phyloP scores from a whole-genome alignment of 2,113 vertebrate species.

The Calyptommatus sinebrachiatus region DNA sequence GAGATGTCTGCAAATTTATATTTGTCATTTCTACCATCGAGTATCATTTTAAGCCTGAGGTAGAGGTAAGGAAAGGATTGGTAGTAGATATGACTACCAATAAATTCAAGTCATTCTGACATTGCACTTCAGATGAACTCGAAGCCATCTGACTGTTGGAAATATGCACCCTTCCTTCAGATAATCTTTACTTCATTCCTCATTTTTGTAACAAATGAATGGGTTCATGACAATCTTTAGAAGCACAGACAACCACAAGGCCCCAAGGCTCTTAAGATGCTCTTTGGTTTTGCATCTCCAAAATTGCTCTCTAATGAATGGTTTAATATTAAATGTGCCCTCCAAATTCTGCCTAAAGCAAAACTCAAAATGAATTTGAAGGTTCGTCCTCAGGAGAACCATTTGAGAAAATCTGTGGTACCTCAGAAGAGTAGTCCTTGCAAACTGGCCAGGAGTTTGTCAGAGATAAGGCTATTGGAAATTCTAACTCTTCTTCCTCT shows the following conservation, averaged over 20 bases:
- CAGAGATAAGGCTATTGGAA: not conserved
- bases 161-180: fast-evolving
- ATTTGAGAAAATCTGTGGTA: not conserved
- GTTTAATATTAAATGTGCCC: not conserved
- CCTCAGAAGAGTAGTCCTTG: not conserved
- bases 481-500: too few relatives aligned
- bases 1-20: not conserved
- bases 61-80: not conserved
- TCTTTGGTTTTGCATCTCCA: not conserved
- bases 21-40: constrained; percentile 21
- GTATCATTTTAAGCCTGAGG: not conserved
- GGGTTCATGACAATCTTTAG: constrained; percentile 4
- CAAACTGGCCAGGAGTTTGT: not conserved
- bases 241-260: not conserved
- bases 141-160: constrained; percentile 1
- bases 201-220: not conserved
- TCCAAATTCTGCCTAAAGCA: not conserved
- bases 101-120: not conserved
- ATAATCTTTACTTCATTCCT: not conserved
- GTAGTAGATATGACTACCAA: not conserved
- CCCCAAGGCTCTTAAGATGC: not conserved
- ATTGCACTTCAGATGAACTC: not conserved
- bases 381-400: not conserved
- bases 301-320: not conserved
- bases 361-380: not conserved